Evolutionary conservation across 2,797 vertebrate species (phyloP).

Genomic region (Monodelphis domestica): DNA sequence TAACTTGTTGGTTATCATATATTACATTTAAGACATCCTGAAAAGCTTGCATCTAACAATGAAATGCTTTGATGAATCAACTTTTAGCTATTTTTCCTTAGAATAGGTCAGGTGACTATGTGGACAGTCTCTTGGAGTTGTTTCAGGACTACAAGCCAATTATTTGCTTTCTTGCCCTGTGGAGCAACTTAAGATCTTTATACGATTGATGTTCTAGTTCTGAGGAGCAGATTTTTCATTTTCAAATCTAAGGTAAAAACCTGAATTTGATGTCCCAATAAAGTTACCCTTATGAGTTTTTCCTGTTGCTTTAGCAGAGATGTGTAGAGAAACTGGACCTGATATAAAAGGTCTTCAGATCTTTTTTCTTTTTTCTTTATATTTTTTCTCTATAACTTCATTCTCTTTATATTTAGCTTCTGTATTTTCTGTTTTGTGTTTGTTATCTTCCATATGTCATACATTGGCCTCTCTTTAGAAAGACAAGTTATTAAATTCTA

Average conservation of each 20-base stretch:
- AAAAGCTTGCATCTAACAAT: neutral
- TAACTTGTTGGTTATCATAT: neutral
- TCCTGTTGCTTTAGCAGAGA: constrained; percentile 90
- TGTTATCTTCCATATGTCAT: constrained; percentile 85
- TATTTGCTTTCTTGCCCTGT: constrained; percentile 92
- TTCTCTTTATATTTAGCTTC: constrained; percentile 88
- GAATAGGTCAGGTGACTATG: neutral
- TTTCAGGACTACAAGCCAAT: constrained; percentile 87
- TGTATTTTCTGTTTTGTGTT: constrained; percentile 84
- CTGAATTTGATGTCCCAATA: constrained; percentile 93
- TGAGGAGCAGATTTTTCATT: constrained; percentile 93
- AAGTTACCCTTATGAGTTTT: constrained; percentile 87
- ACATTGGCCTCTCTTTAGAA: constrained; percentile 81
- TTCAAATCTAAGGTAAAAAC: constrained; percentile 91
- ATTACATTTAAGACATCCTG: neutral
- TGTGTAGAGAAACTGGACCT: constrained; percentile 92
- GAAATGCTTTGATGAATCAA: neutral
- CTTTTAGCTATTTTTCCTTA: neutral
- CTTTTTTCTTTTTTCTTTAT: constrained; percentile 89
- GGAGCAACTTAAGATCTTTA: constrained; percentile 92
- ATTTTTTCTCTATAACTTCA: constrained; percentile 84
- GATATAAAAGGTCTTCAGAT: constrained; percentile 88
- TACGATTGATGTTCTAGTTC: constrained; percentile 92
- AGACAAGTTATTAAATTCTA: constrained; percentile 83
- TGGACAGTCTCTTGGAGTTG: neutral